Base-by-base conservation (phyloP, 2,888 invertebrate species). In the Ectemnius lituratus region DNA sequence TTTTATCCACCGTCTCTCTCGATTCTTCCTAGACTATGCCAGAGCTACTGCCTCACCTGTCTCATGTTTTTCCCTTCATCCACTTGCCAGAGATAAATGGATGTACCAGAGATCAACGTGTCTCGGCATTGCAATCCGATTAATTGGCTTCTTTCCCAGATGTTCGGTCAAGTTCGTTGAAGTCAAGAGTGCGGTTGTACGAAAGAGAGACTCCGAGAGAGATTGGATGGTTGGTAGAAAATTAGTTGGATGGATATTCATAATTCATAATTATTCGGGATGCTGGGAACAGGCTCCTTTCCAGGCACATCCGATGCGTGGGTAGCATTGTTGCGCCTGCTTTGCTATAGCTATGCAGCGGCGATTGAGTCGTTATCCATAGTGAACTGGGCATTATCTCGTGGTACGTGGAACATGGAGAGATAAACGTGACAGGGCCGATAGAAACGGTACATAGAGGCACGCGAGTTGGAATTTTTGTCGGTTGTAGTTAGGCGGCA, bases 351-450 rank as follows among this genome's bases (percentile, higher is more conserved):
- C 16, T 5, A 4, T 11, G 8, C 8, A 14, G 6, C 16, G n/a
- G 14, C 16, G 52, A 52, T 52, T 52, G 52, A 52, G 52, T 14
- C 52, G 52, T 52, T 52, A 52, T 52, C 16, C 52, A 16, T 13
- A 5, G 14, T 14, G 52, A 14, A 52, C 16, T 52, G 5, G 52
- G 8, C 16, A 52, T 52, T 52, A 52, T 14, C 52, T 52, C 52
- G 52, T 1, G 52, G 16, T 52, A 14, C 14, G 13, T 14, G 52
- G 5, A 37, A 11, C 37, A 37, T 2, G 37, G 8, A 8, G 5
- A 37, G 37, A 37, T 37, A 37, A 37, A 37, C 37, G 37, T 6
- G 37, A 37, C 37, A 37, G 37, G 1, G 8, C 2, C 37, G 37
- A 37, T 37, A 37, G 37, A 37, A 37, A 37, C 37, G 37, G 5